Percentiles rank a stretch among this genome's conserved stretches.
Conservation (phyloP, 2,888 invertebrate genomes). For the Hirtodrosophila cameraria region DNA sequence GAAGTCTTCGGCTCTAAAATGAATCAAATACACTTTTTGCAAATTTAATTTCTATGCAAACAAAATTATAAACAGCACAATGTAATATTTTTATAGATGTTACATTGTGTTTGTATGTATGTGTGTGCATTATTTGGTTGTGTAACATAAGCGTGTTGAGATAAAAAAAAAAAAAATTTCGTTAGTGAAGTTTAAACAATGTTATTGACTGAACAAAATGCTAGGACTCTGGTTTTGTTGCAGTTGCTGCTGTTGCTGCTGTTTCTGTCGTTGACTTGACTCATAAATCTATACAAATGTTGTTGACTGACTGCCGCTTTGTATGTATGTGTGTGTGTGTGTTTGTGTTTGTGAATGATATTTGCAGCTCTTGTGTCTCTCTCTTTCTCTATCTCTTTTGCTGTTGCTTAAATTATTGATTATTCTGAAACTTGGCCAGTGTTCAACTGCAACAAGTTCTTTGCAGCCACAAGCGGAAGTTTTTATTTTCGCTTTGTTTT, state of each 20-base stretch:
- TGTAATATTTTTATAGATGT: constrained; percentile 1
- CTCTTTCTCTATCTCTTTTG: background rate
- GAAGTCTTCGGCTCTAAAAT: too few relatives aligned
- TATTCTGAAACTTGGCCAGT: constrained; percentile 42
- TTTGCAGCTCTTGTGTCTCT: background rate
- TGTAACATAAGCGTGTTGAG: constrained; percentile 30
- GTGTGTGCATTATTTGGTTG: constrained; percentile 28
- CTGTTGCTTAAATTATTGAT: constrained; percentile 52
- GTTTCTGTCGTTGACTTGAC: constrained; percentile 49
- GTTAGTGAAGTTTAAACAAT: constrained; percentile 60
- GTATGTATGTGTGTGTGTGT: background rate
- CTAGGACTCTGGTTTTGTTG: constrained; percentile 6
- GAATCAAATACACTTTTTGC: background rate
- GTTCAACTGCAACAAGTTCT: constrained; percentile 11
- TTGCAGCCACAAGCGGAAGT: constrained; percentile 1
- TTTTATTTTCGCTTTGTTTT: constrained; percentile 5
- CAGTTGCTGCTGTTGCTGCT: background rate
- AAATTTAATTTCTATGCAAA: constrained; percentile 5
- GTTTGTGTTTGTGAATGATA: background rate
- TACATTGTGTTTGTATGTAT: constrained; percentile 11
- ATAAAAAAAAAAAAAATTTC: constrained; percentile 26
- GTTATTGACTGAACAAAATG: constrained; percentile 56
- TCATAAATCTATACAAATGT: constrained; percentile 50
- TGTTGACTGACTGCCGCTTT: constrained; percentile 39
- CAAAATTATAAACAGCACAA: background rate